These are phyloP conservation scores for Sturmia bella DNA, from an alignment of 2,888 invertebrate species.

Conservation along the genomic window DNA sequence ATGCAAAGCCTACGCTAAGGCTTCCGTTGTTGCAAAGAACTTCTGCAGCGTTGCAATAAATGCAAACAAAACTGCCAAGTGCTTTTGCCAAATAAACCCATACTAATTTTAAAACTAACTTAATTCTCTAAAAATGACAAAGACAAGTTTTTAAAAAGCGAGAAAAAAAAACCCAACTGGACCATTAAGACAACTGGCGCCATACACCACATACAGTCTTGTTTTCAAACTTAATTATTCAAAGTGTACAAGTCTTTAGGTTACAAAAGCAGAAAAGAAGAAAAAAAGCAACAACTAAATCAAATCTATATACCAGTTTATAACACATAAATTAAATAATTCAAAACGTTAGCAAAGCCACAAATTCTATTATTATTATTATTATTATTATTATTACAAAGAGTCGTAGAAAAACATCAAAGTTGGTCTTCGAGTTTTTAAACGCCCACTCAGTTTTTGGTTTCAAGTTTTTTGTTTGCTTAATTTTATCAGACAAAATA, in stretches of 20 bases:
- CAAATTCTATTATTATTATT: conserved; percentile 42
- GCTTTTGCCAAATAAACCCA: neutral
- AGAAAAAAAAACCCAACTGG: conserved; percentile 23
- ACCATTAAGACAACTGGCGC: conserved; percentile 46
- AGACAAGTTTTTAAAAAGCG: neutral
- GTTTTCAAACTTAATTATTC: conserved; percentile 50
- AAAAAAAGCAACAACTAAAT: conserved; percentile 12
- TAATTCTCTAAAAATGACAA: neutral
- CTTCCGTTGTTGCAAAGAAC: neutral
- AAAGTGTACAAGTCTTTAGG: conserved; percentile 44
- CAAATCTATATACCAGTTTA: conserved; percentile 43
- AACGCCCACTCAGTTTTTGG: conserved; percentile 63
- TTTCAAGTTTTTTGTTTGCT: conserved; percentile 46
- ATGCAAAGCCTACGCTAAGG: conserved; percentile 18
- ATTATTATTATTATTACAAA: conserved; percentile 20
- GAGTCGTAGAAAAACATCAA: conserved; percentile 33
- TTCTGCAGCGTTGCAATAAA: neutral
- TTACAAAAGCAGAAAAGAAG: neutral
- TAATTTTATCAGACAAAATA: neutral
- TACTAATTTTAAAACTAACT: neutral
- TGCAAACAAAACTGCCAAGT: neutral
- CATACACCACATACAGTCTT: conserved; percentile 36
- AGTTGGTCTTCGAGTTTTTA: conserved; percentile 43
- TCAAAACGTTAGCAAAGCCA: conserved; percentile 35
- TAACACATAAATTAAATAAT: conserved; percentile 50